Conservation (phyloP, 2,113 vertebrate genomes). For the Phycodurus eques region DNA sequence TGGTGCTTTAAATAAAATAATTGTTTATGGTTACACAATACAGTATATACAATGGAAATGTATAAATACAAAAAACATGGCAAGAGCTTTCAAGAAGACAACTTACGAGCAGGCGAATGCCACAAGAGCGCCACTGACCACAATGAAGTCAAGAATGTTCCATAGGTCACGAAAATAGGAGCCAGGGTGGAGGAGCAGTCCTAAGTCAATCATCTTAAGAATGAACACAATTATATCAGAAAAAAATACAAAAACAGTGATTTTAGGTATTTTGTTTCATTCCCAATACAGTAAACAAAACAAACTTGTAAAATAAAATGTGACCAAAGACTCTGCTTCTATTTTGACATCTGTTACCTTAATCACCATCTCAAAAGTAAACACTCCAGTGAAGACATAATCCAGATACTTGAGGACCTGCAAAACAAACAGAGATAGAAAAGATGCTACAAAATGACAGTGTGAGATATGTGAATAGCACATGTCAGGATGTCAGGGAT, state of each 20-base stretch:
- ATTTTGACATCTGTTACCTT: constrained; percentile 79
- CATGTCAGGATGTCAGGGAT: not conserved
- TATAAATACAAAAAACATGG: not conserved
- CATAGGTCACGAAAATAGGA: constrained; percentile 79
- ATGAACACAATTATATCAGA: not conserved
- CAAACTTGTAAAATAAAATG: too few relatives aligned
- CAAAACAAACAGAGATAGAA: constrained; percentile 10
- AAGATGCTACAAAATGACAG: constrained; percentile 15
- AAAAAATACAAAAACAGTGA: not conserved
- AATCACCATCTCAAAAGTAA: constrained; percentile 99
- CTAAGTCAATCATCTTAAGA: constrained; percentile 77
- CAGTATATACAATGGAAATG: not conserved
- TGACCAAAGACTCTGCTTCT: not conserved
- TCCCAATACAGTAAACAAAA: not conserved
- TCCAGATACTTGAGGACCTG: constrained; percentile 97
- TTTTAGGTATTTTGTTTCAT: not conserved
- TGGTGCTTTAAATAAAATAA: too few relatives aligned
- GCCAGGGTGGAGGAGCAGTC: constrained; percentile 76
- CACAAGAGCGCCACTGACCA: constrained; percentile 97
- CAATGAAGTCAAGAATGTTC: constrained; percentile 98
- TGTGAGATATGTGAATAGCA: not conserved
- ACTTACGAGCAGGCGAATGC: constrained; percentile 99
- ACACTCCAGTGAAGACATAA: constrained; percentile 97
- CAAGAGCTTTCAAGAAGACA: constrained; percentile 3
- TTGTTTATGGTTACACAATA: too few relatives aligned